Evolutionary conservation across 2,797 vertebrate genomes (phyloP).

Genomic region (Microcaecilia unicolor): DNA sequence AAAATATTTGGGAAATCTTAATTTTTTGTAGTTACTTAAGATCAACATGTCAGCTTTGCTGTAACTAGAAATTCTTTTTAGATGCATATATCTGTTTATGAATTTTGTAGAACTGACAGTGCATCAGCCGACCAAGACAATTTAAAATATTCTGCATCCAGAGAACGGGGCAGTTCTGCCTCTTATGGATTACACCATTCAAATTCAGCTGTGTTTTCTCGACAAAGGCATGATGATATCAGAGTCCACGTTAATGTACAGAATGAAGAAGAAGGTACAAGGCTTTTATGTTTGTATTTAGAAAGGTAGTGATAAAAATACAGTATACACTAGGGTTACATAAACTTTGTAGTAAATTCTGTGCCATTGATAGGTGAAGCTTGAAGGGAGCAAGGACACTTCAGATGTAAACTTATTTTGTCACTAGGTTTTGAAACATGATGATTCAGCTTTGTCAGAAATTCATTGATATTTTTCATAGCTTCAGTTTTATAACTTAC

Average conservation of each 20-base stretch:
- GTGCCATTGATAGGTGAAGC: too few species aligned
- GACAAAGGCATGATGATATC: slow-evolving; percentile 83
- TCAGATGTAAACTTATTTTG: too few species aligned
- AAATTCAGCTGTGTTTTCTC: slow-evolving; percentile 74
- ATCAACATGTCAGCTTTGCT: too few species aligned
- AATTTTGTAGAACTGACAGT: slow-evolving; percentile 78
- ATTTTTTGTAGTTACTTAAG: too few species aligned
- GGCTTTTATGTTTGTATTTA: slow-evolving; percentile 1
- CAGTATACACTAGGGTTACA: background rate
- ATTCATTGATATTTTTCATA: too few species aligned
- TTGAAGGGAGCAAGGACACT: too few species aligned
- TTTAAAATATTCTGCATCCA: slow-evolving; percentile 81
- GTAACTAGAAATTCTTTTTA: background rate
- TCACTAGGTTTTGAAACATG: too few species aligned
- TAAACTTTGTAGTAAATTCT: too few species aligned
- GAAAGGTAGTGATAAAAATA: too few species aligned
- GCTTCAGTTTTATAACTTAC: too few species aligned
- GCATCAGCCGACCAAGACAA: slow-evolving; percentile 85
- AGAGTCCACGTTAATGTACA: slow-evolving; percentile 71
- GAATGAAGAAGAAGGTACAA: slow-evolving; percentile 85
- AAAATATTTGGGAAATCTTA: too few species aligned
- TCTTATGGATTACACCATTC: slow-evolving; percentile 76
- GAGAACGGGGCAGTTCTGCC: slow-evolving; percentile 75
- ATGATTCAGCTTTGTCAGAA: too few species aligned
- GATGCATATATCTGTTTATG: slow-evolving; percentile 21